Percentiles rank a stretch among this genome's conserved stretches.
Evolutionary conservation across 1,140 invertebrate genomes (phyloP).

Genomic region (Achatina immaculata): DNA sequence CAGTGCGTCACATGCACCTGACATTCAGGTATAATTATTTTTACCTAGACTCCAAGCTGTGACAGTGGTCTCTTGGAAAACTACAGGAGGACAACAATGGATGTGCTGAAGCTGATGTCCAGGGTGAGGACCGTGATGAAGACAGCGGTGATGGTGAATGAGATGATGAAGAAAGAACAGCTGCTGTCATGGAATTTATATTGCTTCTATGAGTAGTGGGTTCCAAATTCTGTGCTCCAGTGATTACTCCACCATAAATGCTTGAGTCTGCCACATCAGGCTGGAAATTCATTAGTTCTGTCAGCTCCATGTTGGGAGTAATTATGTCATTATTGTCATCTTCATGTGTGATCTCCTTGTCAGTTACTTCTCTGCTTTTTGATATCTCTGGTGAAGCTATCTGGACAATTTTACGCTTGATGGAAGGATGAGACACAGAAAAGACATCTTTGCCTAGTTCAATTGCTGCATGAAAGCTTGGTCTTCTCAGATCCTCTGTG

Average conservation of each 20-base stretch:
- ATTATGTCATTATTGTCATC: not conserved
- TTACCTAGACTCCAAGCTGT: not conserved
- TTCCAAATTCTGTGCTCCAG: not conserved
- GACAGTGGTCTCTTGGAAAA: not conserved
- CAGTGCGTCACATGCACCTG: no score
- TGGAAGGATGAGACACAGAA: not conserved
- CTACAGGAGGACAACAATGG: not conserved
- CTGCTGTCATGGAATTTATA: not conserved
- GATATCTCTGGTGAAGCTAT: not conserved
- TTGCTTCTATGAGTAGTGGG: not conserved
- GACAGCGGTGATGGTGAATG: not conserved
- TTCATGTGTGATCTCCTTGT: not conserved
- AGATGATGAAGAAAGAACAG: not conserved
- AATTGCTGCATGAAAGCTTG: slow-evolving; percentile 40
- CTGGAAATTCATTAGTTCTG: not conserved
- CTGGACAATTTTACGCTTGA: not conserved
- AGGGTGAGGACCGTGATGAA: not conserved
- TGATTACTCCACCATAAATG: not conserved
- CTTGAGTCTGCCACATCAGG: not conserved
- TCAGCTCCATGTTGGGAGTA: not conserved
- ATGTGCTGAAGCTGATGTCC: not conserved
- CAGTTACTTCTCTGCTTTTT: not conserved
- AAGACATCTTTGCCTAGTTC: slow-evolving; percentile 20
- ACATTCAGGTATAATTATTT: no score
- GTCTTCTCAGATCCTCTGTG: slow-evolving; percentile 19